These are phyloP conservation scores for Acrobasis repandana DNA, from an alignment of 2,888 invertebrate species.

Conservation along the genomic window DNA sequence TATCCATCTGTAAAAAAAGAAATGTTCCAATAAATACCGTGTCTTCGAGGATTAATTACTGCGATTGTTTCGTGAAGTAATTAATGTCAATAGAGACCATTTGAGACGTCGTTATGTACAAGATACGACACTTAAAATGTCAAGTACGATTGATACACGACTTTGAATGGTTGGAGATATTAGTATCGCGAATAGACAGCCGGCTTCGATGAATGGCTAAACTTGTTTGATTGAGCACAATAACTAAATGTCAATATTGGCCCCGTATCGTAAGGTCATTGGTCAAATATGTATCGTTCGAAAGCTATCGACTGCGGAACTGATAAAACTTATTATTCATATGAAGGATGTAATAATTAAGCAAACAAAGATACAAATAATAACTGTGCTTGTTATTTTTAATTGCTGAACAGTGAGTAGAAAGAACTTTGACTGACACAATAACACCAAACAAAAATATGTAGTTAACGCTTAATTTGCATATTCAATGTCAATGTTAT, in stretches of 20 bases:
- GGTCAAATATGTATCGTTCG: constrained; percentile 38
- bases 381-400: not conserved
- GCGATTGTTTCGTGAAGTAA: constrained; percentile 24
- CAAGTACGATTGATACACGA: constrained; percentile 60
- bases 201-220: constrained; percentile 43
- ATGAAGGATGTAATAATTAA: constrained; percentile 1
- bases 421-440: not conserved
- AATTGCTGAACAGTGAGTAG: not conserved
- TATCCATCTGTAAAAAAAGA: constrained; percentile 85
- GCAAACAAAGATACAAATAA: not conserved
- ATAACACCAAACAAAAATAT: not conserved
- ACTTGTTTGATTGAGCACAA: constrained; percentile 42
- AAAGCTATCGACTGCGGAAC: constrained; percentile 34
- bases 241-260: constrained; percentile 35
- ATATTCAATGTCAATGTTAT: not conserved
- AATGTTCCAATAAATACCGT: constrained; percentile 32
- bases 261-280: constrained; percentile 37
- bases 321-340: constrained; percentile 8
- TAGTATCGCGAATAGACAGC: constrained; percentile 40
- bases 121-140: constrained; percentile 52
- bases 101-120: constrained; percentile 33
- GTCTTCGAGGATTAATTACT: constrained; percentile 25
- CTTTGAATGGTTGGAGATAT: constrained; percentile 36
- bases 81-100: constrained; percentile 37
- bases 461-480: not conserved